These are phyloP conservation scores for Gymnodraco acuticeps DNA, from an alignment of 2,797 vertebrate genomes.

Conservation along the genomic window DNA sequence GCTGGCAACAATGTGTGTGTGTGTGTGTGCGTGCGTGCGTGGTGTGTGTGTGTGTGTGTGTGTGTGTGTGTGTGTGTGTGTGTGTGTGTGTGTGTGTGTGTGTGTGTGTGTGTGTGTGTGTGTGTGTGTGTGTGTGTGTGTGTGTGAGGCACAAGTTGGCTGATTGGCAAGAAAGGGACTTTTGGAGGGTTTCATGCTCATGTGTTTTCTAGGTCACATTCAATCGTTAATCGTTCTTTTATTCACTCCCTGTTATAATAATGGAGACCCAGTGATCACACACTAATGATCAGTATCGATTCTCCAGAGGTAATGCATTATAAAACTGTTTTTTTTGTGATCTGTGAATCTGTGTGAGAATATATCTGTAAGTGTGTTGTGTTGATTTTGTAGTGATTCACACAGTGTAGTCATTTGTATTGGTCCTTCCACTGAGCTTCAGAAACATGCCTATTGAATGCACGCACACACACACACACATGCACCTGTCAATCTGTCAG, in stretches of 20 bases:
- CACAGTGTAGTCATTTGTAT: conserved; percentile 50
- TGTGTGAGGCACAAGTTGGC: conserved; percentile 17
- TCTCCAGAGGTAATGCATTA: background rate
- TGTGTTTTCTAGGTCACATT: conserved; percentile 55
- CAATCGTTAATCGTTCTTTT: conserved; percentile 27
- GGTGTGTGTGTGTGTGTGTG: background rate
- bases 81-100: conserved; percentile 1
- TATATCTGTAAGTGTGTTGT: conserved; percentile 1
- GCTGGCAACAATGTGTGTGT: conserved; percentile 35
- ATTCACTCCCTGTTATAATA: conserved; percentile 27
- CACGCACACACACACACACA: conserved; percentile 26
- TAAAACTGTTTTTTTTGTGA: background rate
- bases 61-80: background rate
- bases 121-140: background rate
- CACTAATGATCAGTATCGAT: conserved; percentile 10
- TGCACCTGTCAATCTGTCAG: conserved; percentile 59
- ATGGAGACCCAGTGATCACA: conserved; percentile 8
- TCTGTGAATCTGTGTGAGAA: background rate
- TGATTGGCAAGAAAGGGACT: conserved; percentile 33
- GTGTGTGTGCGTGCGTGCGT: background rate
- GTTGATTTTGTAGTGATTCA: conserved; percentile 57
- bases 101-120: background rate
- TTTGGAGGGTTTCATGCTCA: conserved; percentile 33
- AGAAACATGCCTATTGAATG: conserved; percentile 41
- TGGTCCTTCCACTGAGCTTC: conserved; percentile 36